Base-by-base conservation (phyloP, 1,140 invertebrate species). In the Drosophila ercepeae region DNA sequence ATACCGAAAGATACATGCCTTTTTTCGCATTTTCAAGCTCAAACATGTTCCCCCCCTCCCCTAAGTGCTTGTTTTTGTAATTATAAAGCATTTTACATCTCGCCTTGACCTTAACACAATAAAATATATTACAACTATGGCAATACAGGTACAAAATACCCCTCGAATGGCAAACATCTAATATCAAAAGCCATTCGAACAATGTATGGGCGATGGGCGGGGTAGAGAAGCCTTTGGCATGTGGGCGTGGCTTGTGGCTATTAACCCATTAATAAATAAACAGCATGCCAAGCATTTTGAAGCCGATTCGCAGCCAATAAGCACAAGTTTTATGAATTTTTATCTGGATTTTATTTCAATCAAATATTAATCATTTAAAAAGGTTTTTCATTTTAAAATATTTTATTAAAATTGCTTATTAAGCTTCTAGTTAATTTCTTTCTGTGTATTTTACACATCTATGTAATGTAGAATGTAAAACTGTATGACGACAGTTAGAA, bases 101-200 rank as follows among this genome's bases (percentile, higher is more conserved):
- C 52, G 60, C 86, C 86, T 89, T 89, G 86, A 89, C 86, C 86
- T 89, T 89, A 89, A 82, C 86, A 86, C 81, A 82, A 89, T 86
- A 89, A 89, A 84, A 88, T 67, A 75, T 88, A 88, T 86, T 75
- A 88, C 81, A 67, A 69, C 75, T 75, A 82, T 63, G 74, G 78
- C 81, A 73, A 55, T 60, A 45, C 25, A 52, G 23, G 19, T 48
- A 8, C 42, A 34, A n/a, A n/a, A n/a, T n/a, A n/a, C n/a, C n/a
- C n/a, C 11, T 21, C 9, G 42, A 16, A 18, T 41, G 6, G 29
- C 29, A 13, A 16, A 39, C 4, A 39, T 14, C 36, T 14, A 39
- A 39, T 14, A 39, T 16, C 16, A 39, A 36, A 36, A 36, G 23
- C 13, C 45, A 41, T 7, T 67, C 39, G 19, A 50, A 51, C 14